A percentile compares a stretch with the other conserved stretches of the same genome.
Conservation (phyloP, 2,113 vertebrate genomes). For the Melanerpes aurifrons region DNA sequence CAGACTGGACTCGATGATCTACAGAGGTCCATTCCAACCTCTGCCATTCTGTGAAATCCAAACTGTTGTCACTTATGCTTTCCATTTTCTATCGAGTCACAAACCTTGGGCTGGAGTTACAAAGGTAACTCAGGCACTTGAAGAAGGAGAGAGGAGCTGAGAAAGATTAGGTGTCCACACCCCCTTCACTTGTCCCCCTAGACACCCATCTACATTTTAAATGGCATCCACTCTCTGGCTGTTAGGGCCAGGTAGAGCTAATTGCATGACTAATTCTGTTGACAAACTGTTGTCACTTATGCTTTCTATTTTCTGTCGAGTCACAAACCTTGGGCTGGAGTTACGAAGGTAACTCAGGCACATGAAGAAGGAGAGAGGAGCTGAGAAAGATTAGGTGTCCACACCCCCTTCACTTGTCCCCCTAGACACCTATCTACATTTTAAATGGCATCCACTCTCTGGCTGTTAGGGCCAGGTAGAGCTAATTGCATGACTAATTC, state of each 20-base stretch:
- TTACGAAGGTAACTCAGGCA: background rate
- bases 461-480: constrained; percentile 24
- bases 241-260: constrained; percentile 27
- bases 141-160: background rate
- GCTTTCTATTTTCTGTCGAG: background rate
- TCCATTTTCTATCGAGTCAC: background rate
- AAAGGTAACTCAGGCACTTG: background rate
- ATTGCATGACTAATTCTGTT: constrained; percentile 37
- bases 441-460: background rate
- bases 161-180: background rate
- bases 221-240: background rate
- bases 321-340: background rate
- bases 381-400: background rate
- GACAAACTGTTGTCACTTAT: fast-evolving
- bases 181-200: background rate
- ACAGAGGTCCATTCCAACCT: too few relatives aligned
- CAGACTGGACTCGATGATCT: too few relatives aligned
- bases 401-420: background rate
- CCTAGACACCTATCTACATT: background rate
- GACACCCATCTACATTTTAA: background rate
- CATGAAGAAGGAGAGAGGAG: background rate
- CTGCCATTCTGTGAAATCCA: background rate
- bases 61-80: fast-evolving
- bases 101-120: background rate
- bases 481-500: constrained; percentile 23